phyloP scores from a whole-genome alignment of 2,113 vertebrate species.

The Herpetotheres cachinnans region DNA sequence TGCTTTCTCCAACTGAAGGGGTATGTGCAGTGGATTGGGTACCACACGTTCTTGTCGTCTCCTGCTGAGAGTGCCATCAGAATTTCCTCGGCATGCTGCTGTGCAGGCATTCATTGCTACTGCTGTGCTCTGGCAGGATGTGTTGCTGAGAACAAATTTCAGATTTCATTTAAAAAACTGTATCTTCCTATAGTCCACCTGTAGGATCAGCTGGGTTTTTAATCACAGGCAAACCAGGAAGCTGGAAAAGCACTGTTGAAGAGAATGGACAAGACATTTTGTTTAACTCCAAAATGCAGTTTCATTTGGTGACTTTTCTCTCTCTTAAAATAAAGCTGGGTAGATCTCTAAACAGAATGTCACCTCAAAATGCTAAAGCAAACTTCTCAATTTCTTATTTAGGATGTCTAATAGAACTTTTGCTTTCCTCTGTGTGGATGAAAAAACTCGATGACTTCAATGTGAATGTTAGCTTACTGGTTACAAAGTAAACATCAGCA shows the following conservation, averaged over 20 bases:
- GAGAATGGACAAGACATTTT: background rate
- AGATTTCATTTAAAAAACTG: background rate
- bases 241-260: background rate
- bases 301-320: background rate
- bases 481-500: background rate
- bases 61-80: background rate
- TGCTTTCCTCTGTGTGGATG: background rate
- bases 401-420: background rate
- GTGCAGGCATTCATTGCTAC: background rate
- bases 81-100: background rate
- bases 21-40: background rate
- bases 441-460: rapidly evolving
- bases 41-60: background rate
- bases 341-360: background rate
- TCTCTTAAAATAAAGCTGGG: background rate
- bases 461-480: background rate
- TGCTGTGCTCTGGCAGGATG: background rate
- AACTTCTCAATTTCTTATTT: background rate
- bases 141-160: background rate
- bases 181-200: background rate
- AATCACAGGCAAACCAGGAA: background rate
- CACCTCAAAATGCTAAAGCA: background rate
- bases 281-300: background rate
- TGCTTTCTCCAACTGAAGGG: background rate
- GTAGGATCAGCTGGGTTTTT: background rate